Evolutionary conservation across 2,113 vertebrate species (phyloP).

Genomic region (Megatriorchis doriae): DNA sequence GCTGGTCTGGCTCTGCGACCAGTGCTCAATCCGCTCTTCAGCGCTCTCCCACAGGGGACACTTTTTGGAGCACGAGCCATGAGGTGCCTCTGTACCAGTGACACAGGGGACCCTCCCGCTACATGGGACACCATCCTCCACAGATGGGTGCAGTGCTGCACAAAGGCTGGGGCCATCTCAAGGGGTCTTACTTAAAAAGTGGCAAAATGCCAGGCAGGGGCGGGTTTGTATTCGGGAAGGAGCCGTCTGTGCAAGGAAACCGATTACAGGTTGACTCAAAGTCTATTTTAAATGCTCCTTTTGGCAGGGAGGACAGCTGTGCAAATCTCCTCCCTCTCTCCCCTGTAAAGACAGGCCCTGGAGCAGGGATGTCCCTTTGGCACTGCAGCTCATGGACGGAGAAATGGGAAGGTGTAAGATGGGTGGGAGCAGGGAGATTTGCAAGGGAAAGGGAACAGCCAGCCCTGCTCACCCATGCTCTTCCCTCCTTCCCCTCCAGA

Average conservation of each 20-base stretch:
- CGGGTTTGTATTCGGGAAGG: not conserved
- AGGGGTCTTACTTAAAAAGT: not conserved
- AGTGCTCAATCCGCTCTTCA: not conserved
- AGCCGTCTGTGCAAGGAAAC: not conserved
- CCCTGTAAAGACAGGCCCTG: too few relatives aligned
- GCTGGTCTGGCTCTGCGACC: not conserved
- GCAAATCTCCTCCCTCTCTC: not conserved
- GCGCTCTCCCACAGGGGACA: too few relatives aligned
- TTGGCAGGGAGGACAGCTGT: not conserved
- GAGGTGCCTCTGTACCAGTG: not conserved
- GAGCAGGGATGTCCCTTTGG: not conserved
- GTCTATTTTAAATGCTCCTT: not conserved
- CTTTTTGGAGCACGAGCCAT: not conserved
- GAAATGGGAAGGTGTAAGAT: not conserved
- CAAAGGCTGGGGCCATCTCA: not conserved
- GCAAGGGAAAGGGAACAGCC: not conserved
- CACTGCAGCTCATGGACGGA: not conserved
- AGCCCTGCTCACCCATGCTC: not conserved
- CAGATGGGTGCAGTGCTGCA: not conserved
- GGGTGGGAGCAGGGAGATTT: not conserved
- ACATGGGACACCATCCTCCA: too few relatives aligned
- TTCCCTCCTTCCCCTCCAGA: not conserved
- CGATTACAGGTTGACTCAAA: not conserved
- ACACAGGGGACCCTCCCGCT: rapidly evolving
- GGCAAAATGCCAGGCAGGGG: not conserved